These are phyloP conservation scores for Climacteris rufus DNA, from an alignment of 2,113 vertebrate genomes.

Conservation along the genomic window DNA sequence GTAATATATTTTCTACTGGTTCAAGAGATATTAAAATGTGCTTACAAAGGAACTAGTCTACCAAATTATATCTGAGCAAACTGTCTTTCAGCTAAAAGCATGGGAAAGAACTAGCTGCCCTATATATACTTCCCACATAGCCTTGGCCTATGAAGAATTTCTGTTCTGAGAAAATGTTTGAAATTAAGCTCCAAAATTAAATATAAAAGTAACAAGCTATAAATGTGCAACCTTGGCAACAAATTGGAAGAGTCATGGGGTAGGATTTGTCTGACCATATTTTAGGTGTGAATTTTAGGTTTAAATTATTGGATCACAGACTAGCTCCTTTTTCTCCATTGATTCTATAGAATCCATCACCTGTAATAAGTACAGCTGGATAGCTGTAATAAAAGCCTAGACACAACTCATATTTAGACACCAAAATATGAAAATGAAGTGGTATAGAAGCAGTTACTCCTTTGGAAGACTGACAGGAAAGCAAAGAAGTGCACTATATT, in stretches of 20 bases:
- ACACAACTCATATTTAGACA: neutral
- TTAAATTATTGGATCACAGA: neutral
- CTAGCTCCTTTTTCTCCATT: neutral
- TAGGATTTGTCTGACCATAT: neutral
- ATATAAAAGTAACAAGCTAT: neutral
- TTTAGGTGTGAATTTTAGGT: neutral
- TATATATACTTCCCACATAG: neutral
- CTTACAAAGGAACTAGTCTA: neutral
- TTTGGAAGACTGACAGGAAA: neutral
- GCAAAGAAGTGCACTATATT: neutral
- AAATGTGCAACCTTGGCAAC: neutral
- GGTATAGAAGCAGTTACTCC: accelerated
- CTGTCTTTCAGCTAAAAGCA: neutral
- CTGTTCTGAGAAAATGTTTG: neutral
- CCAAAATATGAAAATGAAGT: neutral
- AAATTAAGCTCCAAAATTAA: neutral
- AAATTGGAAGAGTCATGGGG: neutral
- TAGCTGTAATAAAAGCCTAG: neutral
- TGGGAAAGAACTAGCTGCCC: conserved; percentile 2
- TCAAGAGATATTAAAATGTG: conserved; percentile 12
- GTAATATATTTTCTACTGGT: conserved; percentile 1
- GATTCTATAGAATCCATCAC: neutral
- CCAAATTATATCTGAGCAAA: conserved; percentile 19
- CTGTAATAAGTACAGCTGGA: neutral
- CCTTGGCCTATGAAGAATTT: conserved; percentile 12